Percentiles rank a stretch among this genome's conserved stretches.
Evolutionary conservation across 2,797 vertebrate genomes (phyloP).

Genomic region (Phalanger gymnotis): DNA sequence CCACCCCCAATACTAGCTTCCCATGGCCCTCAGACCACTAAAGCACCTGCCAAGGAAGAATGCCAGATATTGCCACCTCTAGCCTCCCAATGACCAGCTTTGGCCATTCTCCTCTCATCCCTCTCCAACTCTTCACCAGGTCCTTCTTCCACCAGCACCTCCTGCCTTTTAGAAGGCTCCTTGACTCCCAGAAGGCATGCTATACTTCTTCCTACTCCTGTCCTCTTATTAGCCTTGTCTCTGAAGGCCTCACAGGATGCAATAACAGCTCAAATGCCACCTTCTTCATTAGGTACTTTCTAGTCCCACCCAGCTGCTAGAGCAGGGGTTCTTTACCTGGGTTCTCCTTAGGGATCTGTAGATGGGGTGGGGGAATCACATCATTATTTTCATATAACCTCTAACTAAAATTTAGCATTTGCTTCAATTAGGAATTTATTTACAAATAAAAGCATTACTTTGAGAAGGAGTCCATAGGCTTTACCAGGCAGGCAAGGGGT

Average conservation of each 20-base stretch:
- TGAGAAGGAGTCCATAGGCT: neutral
- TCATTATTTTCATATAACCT: neutral
- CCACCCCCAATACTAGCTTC: neutral
- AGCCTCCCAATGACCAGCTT: neutral
- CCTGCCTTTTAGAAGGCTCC: neutral
- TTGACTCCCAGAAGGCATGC: neutral
- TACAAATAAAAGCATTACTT: neutral
- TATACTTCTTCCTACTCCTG: neutral
- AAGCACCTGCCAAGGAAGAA: neutral
- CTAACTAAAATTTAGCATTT: neutral
- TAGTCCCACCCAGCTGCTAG: neutral
- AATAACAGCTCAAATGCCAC: neutral
- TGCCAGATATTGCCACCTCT: neutral
- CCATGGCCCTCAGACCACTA: neutral
- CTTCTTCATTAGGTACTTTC: neutral
- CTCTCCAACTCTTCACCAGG: accelerated
- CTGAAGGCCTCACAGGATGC: neutral
- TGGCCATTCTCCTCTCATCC: neutral
- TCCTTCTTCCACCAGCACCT: neutral
- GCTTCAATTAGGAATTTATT: neutral
- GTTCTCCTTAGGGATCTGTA: neutral
- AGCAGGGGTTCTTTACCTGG: neutral
- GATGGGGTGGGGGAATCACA: neutral
- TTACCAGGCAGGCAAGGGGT: neutral
- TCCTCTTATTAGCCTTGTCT: neutral